phyloP scores from a whole-genome alignment of 2,113 vertebrate species.

The Euleptes europaea region DNA sequence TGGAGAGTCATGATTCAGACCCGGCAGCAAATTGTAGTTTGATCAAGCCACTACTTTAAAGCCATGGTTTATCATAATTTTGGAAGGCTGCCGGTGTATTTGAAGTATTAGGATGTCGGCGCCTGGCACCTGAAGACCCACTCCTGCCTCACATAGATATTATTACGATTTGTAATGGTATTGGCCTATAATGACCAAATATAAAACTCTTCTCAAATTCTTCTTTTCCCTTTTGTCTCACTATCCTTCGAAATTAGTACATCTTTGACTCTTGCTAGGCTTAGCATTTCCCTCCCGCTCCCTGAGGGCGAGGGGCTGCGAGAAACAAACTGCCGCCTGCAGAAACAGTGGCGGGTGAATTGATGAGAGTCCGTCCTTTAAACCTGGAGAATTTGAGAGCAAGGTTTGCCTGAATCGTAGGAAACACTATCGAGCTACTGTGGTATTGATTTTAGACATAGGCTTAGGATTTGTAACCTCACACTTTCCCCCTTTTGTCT shows the following conservation, averaged over 20 bases:
- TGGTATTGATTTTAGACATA: slow-evolving; percentile 38
- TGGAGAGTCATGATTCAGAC: too few species aligned
- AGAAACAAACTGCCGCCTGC: not conserved
- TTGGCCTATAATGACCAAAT: not conserved
- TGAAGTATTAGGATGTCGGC: too few species aligned
- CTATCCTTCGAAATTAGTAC: fast-evolving
- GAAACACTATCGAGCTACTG: not conserved
- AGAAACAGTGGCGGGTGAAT: not conserved
- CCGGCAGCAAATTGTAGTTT: too few species aligned
- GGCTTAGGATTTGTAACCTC: slow-evolving; percentile 23
- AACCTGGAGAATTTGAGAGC: slow-evolving; percentile 5
- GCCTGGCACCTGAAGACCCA: too few species aligned
- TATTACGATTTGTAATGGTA: not conserved
- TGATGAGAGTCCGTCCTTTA: slow-evolving; percentile 26
- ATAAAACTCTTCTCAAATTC: not conserved
- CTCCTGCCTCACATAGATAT: too few species aligned
- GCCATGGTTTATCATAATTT: too few species aligned
- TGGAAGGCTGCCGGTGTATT: too few species aligned
- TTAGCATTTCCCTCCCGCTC: not conserved
- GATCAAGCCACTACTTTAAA: too few species aligned
- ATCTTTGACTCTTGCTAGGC: not conserved
- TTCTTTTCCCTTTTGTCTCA: not conserved
- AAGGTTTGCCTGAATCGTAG: slow-evolving; percentile 10
- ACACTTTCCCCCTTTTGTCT: not conserved
- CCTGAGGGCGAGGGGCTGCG: not conserved